A percentile compares a stretch with the other conserved stretches of the same genome.
Conservation (phyloP, 2,888 invertebrate species). For the Tillus elongatus region DNA sequence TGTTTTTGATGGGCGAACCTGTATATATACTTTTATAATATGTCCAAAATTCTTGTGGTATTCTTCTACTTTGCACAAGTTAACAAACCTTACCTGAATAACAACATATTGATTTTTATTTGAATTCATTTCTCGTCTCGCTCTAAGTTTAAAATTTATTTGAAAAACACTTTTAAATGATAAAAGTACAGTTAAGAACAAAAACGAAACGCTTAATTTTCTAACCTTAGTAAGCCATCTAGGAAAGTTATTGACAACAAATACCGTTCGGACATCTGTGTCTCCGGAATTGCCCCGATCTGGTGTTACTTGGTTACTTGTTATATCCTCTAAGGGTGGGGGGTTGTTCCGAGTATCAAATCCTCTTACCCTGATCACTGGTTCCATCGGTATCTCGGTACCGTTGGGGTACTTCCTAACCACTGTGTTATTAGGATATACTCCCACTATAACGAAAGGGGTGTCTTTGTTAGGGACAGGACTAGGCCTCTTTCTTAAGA, state of each 20-base stretch:
- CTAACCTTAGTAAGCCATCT: no score
- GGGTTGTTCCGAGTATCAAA: constrained; percentile 48
- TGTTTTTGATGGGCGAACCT: no score
- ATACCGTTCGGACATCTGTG: constrained; percentile 49
- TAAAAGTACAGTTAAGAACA: no score
- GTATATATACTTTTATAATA: no score
- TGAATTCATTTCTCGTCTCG: no score
- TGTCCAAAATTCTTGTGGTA: no score
- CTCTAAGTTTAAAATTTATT: no score
- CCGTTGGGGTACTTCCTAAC: constrained; percentile 74
- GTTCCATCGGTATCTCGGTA: constrained; percentile 61
- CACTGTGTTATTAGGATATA: constrained; percentile 69
- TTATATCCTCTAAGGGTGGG: constrained; percentile 49
- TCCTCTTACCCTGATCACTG: constrained; percentile 45
- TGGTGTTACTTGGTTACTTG: constrained; percentile 56
- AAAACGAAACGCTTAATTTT: no score
- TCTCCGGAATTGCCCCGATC: constrained; percentile 37
- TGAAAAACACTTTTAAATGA: no score
- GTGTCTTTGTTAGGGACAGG: constrained; percentile 58
- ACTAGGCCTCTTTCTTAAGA: constrained; percentile 65
- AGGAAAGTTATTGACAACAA: constrained; percentile 32
- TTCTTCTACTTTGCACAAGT: no score
- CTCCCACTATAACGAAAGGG: constrained; percentile 66
- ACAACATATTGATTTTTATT: no score
- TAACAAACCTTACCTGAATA: no score